Percentiles rank a stretch among this genome's conserved stretches.
Evolutionary conservation across 1,140 invertebrate species (phyloP).

Genomic region (Cotesia vestalis): DNA sequence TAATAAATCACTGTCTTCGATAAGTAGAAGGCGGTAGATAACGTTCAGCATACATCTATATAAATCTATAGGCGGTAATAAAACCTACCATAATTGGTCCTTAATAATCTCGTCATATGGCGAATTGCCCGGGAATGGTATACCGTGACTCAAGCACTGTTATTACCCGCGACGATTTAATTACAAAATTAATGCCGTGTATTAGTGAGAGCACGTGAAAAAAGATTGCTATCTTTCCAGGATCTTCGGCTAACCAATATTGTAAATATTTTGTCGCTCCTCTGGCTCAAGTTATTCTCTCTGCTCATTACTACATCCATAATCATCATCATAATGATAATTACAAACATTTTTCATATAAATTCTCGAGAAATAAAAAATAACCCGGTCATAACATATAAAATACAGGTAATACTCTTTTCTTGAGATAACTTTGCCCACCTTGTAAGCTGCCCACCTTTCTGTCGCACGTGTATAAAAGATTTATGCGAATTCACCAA

Average conservation of each 20-base stretch:
- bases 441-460: not conserved
- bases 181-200: constrained; percentile 62
- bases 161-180: constrained; percentile 64
- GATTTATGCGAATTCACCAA: constrained; percentile 3
- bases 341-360: too few species aligned
- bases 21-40: constrained; percentile 58
- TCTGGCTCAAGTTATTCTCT: too few species aligned
- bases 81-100: constrained; percentile 57
- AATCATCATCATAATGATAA: too few species aligned
- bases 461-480: constrained; percentile 3
- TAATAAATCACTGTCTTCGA: constrained; percentile 57
- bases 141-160: constrained; percentile 49
- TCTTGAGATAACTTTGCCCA: not conserved
- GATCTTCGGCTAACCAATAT: not conserved
- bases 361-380: too few species aligned
- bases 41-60: constrained; percentile 21
- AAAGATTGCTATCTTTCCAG: not conserved
- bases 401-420: too few species aligned
- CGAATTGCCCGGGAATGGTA: constrained; percentile 53
- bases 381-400: too few species aligned
- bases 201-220: constrained; percentile 46
- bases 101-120: constrained; percentile 65
- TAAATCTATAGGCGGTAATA: constrained; percentile 45
- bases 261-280: too few species aligned
- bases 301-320: too few species aligned